phyloP scores from a whole-genome alignment of 2,888 invertebrate species.

The Malthinus seriepunctatus region DNA sequence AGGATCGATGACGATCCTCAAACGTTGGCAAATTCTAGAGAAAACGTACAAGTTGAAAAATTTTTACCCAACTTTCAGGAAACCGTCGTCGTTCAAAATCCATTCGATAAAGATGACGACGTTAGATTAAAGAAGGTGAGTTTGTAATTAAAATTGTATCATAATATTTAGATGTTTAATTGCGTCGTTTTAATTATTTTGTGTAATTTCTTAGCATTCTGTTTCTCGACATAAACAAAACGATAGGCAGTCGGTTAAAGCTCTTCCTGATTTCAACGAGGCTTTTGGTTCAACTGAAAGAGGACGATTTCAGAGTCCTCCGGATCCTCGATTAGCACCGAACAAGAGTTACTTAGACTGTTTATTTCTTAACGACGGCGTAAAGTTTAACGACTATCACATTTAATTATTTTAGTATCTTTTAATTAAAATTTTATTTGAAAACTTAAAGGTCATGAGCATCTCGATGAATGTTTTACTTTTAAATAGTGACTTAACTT shows the following conservation, averaged over 20 bases:
- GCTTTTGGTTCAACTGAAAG: slow-evolving; percentile 86
- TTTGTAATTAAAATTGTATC: background rate
- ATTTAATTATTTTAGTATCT: slow-evolving; percentile 28
- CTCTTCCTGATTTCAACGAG: slow-evolving; percentile 81
- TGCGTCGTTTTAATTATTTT: background rate
- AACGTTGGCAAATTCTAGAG: slow-evolving; percentile 9
- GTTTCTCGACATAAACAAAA: slow-evolving; percentile 23
- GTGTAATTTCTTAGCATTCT: slow-evolving; percentile 15
- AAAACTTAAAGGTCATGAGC: background rate
- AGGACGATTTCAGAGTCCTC: slow-evolving; percentile 68
- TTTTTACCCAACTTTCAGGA: slow-evolving; percentile 37
- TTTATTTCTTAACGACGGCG: slow-evolving; percentile 40
- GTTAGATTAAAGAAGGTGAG: slow-evolving; percentile 44
- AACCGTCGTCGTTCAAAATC: slow-evolving; percentile 34
- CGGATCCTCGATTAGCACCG: slow-evolving; percentile 45
- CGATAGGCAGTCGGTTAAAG: slow-evolving; percentile 45
- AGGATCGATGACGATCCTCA: slow-evolving; percentile 17
- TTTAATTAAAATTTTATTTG: background rate
- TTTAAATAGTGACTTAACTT: too few species aligned
- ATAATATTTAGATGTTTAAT: background rate
- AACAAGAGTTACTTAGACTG: slow-evolving; percentile 49
- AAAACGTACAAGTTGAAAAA: slow-evolving; percentile 23
- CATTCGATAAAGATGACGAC: slow-evolving; percentile 38
- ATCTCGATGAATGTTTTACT: background rate
- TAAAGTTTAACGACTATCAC: slow-evolving; percentile 49